Base-by-base conservation (phyloP, 2,113 vertebrate genomes). In the Montifringilla adamsi region DNA sequence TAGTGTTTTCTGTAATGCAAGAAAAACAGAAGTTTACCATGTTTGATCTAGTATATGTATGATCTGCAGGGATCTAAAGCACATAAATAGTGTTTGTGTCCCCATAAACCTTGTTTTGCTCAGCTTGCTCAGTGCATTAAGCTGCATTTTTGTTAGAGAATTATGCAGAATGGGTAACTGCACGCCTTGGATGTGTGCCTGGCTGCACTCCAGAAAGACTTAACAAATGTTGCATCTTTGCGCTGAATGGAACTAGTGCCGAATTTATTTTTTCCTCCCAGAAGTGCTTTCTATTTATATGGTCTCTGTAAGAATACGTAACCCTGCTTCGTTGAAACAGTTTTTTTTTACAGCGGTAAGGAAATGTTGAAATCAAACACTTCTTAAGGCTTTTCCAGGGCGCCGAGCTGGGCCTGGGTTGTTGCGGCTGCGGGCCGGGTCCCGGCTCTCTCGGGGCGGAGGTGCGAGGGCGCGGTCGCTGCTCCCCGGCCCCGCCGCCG, bases 301-400 rank as follows among this genome's bases (percentile, higher is more conserved):
- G 26, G 13, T 27, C 31, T 27, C 13, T n/a, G 0, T 10, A 17
- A 24, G 9, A 74, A 39, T 13, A 39, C 2, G 13, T 31, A 27
- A 8, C 26, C 4, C 33, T 9, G 44, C 20, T 23, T 33, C 37
- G 33, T 13, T 46, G 49, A 35, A 55, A 43, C 2, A 2, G 0
- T 2, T 60, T 66, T 66, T 66, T 70, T 67, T 72, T 37, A 3
- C 4, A 24, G 27, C 21, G 11, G 13, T 11, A 26, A 4, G 27
- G 35, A 55, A n/a, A 31, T 2, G 22, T 0, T 50, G 31, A 22
- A 37, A 58, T 39, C 17, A 31, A 39, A 1, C 14, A 9, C 13
- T 52, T 18, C 2, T 8, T 5, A 1, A 13, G 46, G 22, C 31
- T 41, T 26, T 13, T 14, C 1, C 0, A 0, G 7, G 49, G 47